Evolutionary conservation across 2,113 vertebrate genomes (phyloP), one percentile per base, ranked within the genome.

Genomic region (Rhodinocichla rosea): DNA sequence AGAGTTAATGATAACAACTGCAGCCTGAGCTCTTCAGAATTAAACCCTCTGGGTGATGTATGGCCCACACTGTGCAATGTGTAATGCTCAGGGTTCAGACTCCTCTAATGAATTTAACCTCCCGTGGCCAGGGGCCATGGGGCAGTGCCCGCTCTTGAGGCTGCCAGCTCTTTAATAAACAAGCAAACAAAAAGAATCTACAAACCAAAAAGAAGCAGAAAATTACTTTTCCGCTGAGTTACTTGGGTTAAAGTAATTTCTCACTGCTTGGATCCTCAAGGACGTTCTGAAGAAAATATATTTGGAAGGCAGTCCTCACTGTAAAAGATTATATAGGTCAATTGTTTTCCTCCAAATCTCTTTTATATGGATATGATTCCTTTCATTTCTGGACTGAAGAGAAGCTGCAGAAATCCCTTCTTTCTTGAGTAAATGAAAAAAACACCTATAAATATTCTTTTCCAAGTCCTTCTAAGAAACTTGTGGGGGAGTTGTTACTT

Each of bases 31-130:
- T 45, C 27, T 21, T 67, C 63, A 86, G 55, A 57, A 77, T 53
- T 9, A 57, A 83, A 40, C 59, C 44, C 73, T 79, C 94, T 65
- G 87, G 1, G 28, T 45, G 39, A 85, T 57, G 75, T n/a, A 57
- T 76, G 94, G 83, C 49, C 70, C 94, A 65, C 49, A 26, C 67
- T 83, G 90, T 42, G 71, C 68, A 59, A 18, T 52, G 83, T 65
- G 27, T 12, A 42, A 86, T 62, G 67, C 63, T 86, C 37, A 70
- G 75, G 55, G 76, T 39, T 88, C 83, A 28, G 45, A 80, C 80
- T 80, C 40, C 44, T 82, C 88, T 90, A 62, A 93, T 95, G 83
- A 88, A 90, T 93, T 88, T 92, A 95, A 83, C 85, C 83, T 77
- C 89, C 68, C 0, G 0, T 91, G 79, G 55, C 52, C 86, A 33